Base-by-base conservation (phyloP, 2,797 vertebrate species). In the Paedocypris micromegethes region DNA sequence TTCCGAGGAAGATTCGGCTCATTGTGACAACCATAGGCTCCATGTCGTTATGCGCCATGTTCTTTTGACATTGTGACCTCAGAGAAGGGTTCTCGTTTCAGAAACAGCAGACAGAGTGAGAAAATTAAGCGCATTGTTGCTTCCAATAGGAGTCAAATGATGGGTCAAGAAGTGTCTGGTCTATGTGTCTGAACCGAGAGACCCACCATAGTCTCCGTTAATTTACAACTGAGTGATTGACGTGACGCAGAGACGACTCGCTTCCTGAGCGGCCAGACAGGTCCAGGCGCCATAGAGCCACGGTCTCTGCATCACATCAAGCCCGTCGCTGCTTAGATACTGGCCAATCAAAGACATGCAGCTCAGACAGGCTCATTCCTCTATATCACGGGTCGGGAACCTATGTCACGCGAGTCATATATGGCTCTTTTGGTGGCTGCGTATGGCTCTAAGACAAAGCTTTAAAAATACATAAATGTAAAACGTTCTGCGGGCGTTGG, bases 281-380 rank as follows among this genome's bases (percentile, higher is more conserved):
- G 23, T 23, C 23, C 23, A 23, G 23, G 23, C 60, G 48, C 50
- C 70, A 23, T 23, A 23, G 23, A 23, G 23, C 47, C 6, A 2
- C 58, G 54, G 56, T 57, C 68, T 69, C 79, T 70, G 72, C 59
- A 39, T 78, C 74, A 62, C 75, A 73, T 64, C 76, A 70, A 71
- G 62, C 81, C 74, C 56, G 5, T 9, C 64, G 58, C 50, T 63
- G 57, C 60, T 6, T 23, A 44, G 47, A 80, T 65, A 66, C 58
- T 60, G 7, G 61, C 65, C 57, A 74, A 58, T 61, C 61, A 64
- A 75, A 46, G 52, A 75, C 83, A 86, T 86, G 85, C 83, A 84
- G 65, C 75, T 76, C 69, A 75, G 75, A 74, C 72, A 61, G 58
- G 74, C 58, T 77, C 81, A 83, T 83, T 82, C 77, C 77, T 82